Conservation (phyloP, 2,888 invertebrate species). For the Thalpophila matura region DNA sequence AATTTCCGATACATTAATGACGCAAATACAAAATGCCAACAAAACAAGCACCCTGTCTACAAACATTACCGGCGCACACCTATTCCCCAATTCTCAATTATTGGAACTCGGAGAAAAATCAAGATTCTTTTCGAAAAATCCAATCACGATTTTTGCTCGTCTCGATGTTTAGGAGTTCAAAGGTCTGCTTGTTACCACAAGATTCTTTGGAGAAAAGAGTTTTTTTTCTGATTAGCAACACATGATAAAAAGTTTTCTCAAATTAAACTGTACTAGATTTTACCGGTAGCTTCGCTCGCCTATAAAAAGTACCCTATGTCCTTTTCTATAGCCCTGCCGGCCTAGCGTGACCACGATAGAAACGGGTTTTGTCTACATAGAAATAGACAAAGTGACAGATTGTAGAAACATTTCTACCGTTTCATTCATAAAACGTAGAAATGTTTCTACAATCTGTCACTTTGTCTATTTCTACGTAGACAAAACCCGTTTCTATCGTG, state of each 20-base stretch:
- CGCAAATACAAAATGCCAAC: not conserved
- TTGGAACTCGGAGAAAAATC: constrained; percentile 25
- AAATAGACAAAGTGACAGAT: too few species aligned
- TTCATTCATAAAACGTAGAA: too few species aligned
- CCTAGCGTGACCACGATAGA: too few species aligned
- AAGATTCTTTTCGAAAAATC: not conserved
- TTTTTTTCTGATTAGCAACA: not conserved
- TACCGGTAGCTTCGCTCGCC: too few species aligned
- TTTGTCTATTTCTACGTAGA: too few species aligned
- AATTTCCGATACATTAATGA: not conserved
- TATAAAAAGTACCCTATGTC: too few species aligned
- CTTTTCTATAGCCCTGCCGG: too few species aligned
- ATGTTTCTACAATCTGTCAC: too few species aligned
- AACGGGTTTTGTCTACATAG: too few species aligned
- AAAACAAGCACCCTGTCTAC: not conserved
- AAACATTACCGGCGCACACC: constrained; percentile 21
- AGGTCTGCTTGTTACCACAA: not conserved
- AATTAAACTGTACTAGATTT: too few species aligned
- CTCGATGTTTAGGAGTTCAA: not conserved
- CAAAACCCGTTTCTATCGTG: too few species aligned
- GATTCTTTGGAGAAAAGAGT: not conserved
- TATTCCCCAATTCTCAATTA: not conserved
- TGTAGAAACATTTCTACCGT: too few species aligned
- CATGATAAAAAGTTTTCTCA: not conserved
- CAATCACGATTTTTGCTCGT: constrained; percentile 8